Base-by-base conservation (phyloP, 2,113 vertebrate genomes). In the Verasper variegatus region DNA sequence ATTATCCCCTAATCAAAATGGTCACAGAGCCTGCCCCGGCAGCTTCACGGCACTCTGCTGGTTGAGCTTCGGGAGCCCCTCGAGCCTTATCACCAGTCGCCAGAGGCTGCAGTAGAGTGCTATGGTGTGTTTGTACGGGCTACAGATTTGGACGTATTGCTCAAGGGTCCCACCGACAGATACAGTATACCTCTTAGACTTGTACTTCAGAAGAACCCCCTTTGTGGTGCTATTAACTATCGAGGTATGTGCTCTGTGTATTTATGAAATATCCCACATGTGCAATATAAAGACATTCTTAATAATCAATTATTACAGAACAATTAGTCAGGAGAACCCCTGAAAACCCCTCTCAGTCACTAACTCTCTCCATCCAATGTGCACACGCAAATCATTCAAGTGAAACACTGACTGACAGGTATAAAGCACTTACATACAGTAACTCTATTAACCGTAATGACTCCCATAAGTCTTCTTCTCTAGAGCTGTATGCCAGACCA, bases 1-100 rank as follows among this genome's bases (percentile, higher is more conserved):
- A 91, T 90, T 88, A 91, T 88, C 88, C 87, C 77, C 54, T 86
- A 84, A 92, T 89, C 89, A 92, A 88, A 85, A 74, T 69, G 81
- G 85, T 91, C 88, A 87, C 89, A 83, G 87, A 83, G 81, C 82
- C 83, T 88, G 81, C 71, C 71, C 74, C 72, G 35, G 70, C 55
- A 83, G 79, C 78, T 67, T 56, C 61, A 31, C 12, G 26, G 61
- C 68, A 62, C 72, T 82, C 61, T 31, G 74, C 59, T 62, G 81
- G 79, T 78, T 84, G 60, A 82, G 77, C 14, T 26, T 20, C 62
- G 79, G 65, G 69, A 83, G 37, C 12, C 71, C 82, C 80, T 75
- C 10, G 5, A 80, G 78, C 64, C 86, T 91, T 92, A 92, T 92
- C 90, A 11, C 65, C 18, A 21, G 69, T 58, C 56, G 55, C 88